These are phyloP conservation scores for Ornithorhynchus anatinus DNA, from an alignment of 2,113 vertebrate genomes.

Conservation along the genomic window DNA sequence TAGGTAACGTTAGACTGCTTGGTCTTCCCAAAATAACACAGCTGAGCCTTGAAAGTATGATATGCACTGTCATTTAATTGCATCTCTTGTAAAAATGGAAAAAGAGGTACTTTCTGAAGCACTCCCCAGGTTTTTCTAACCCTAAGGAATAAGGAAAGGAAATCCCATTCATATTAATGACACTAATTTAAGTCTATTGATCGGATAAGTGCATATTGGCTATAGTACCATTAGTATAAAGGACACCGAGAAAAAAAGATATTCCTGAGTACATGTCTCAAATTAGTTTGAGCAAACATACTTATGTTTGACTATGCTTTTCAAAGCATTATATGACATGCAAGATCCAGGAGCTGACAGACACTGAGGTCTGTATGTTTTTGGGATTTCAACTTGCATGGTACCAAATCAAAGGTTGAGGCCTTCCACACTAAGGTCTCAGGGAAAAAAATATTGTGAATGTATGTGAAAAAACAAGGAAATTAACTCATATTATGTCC, in stretches of 20 bases:
- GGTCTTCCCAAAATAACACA: background rate
- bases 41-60: background rate
- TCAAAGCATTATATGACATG: background rate
- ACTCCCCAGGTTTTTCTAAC: background rate
- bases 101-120: background rate
- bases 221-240: background rate
- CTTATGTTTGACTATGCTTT: background rate
- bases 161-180: constrained; percentile 15
- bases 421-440: background rate
- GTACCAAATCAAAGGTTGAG: background rate
- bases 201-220: background rate
- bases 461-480: background rate
- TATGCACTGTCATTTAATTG: constrained; percentile 6
- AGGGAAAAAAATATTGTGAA: background rate
- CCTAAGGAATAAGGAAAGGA: constrained; percentile 7
- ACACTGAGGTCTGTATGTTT: background rate
- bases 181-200: constrained; percentile 9
- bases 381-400: background rate
- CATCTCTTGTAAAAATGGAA: background rate
- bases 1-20: background rate
- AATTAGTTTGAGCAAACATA: background rate
- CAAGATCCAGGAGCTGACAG: background rate
- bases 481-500: too few species aligned
- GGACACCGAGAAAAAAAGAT: background rate
- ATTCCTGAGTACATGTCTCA: background rate